Conservation (phyloP, 2,113 vertebrate species). For the Sturnira hondurensis region DNA sequence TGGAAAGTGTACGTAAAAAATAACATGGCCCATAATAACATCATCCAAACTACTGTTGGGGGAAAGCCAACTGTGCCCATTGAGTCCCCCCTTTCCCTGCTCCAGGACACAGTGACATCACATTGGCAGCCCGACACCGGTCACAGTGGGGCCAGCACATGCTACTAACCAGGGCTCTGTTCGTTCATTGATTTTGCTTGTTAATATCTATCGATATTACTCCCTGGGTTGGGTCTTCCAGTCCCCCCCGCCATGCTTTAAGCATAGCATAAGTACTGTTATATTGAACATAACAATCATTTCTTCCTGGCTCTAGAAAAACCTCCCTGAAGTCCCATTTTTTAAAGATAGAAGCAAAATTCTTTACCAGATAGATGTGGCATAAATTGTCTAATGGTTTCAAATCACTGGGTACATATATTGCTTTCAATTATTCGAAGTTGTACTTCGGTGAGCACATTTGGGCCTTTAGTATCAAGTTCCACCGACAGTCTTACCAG, state of each 20-base stretch:
- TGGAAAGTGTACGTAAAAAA: neutral
- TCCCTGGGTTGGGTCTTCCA: neutral
- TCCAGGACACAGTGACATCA: neutral
- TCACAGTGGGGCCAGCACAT: rapidly evolving
- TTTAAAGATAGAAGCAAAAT: too few relatives aligned
- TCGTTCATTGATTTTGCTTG: neutral
- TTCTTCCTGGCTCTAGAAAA: neutral
- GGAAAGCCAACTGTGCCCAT: neutral
- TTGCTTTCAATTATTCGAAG: neutral
- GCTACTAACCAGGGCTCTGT: neutral
- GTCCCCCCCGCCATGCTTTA: neutral
- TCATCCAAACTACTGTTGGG: neutral
- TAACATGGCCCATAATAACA: neutral
- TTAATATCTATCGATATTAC: neutral
- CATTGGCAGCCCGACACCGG: neutral
- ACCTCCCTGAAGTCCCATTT: neutral
- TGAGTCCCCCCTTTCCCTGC: neutral
- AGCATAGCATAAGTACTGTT: neutral
- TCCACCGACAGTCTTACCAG: neutral
- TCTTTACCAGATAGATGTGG: too few relatives aligned
- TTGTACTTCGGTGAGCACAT: neutral
- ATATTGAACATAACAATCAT: neutral
- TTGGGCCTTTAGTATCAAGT: neutral
- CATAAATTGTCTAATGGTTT: neutral
- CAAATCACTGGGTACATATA: neutral